These are phyloP conservation scores for Eilema griseolum DNA, from an alignment of 2,888 invertebrate genomes.

Conservation along the genomic window DNA sequence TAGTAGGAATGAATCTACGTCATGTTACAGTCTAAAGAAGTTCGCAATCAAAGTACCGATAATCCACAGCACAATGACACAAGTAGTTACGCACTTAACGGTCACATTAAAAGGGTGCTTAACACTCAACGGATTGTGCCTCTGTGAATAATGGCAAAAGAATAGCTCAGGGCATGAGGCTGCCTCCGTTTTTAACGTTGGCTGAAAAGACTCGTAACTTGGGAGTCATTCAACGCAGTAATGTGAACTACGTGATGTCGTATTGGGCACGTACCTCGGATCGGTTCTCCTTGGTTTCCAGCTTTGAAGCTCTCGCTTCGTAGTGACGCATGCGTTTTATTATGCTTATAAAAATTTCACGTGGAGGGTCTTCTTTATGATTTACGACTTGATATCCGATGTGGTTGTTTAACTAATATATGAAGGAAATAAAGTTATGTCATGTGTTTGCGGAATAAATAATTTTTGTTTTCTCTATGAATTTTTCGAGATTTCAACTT, in stretches of 20 bases:
- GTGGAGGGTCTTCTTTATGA: slow-evolving; percentile 43
- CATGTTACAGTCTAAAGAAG: slow-evolving; percentile 12
- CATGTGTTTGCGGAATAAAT: slow-evolving; percentile 5
- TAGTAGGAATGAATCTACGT: background rate
- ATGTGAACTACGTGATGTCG: slow-evolving; percentile 61
- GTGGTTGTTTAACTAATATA: slow-evolving; percentile 43
- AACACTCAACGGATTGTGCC: slow-evolving; percentile 70
- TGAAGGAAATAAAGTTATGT: slow-evolving; percentile 21
- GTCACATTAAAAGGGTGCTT: slow-evolving; percentile 72
- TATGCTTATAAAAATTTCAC: slow-evolving; percentile 46
- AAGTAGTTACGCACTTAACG: slow-evolving; percentile 68
- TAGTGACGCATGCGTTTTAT: slow-evolving; percentile 64
- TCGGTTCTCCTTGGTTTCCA: slow-evolving; percentile 57
- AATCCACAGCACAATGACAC: slow-evolving; percentile 69
- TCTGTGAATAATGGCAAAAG: slow-evolving; percentile 76
- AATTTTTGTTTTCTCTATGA: background rate
- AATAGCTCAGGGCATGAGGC: slow-evolving; percentile 71
- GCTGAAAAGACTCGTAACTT: slow-evolving; percentile 75
- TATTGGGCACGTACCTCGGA: slow-evolving; percentile 56
- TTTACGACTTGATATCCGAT: slow-evolving; percentile 44
- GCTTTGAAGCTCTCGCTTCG: slow-evolving; percentile 53
- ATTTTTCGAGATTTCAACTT: background rate
- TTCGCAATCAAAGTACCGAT: slow-evolving; percentile 54
- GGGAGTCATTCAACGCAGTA: slow-evolving; percentile 71
- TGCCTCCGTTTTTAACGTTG: slow-evolving; percentile 69